These are phyloP conservation scores for Esox niger DNA, from an alignment of 2,113 vertebrate genomes.

Conservation along the genomic window DNA sequence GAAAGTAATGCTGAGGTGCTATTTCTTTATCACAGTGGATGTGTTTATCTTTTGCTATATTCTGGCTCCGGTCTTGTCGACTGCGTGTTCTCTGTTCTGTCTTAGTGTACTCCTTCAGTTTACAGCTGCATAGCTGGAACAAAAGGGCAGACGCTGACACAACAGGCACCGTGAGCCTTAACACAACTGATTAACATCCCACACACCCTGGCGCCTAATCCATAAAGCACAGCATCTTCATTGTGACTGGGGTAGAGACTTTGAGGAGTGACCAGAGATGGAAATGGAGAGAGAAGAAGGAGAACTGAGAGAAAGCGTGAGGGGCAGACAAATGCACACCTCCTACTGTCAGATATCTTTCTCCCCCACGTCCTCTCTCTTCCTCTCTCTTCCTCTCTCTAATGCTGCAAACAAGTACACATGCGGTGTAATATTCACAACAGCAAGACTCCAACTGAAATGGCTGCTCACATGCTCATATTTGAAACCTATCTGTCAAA, in stretches of 20 bases:
- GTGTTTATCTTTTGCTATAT: not conserved
- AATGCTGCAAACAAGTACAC: too few relatives aligned
- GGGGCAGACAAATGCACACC: constrained; percentile 38
- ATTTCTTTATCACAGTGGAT: too few relatives aligned
- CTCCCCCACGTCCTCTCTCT: constrained; percentile 1
- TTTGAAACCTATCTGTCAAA: too few relatives aligned
- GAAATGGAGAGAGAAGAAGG: not conserved
- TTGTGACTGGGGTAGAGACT: constrained; percentile 16
- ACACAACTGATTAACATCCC: constrained; percentile 4
- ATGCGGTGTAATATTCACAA: too few relatives aligned
- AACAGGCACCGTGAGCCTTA: not conserved
- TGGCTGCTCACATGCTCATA: too few relatives aligned
- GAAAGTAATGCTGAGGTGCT: too few relatives aligned
- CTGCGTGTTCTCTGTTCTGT: not conserved
- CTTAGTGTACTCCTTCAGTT: not conserved
- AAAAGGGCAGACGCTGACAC: constrained; percentile 1
- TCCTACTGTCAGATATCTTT: constrained; percentile 48
- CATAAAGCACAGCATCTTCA: constrained; percentile 14
- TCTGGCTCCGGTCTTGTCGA: not conserved
- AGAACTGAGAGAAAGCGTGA: constrained; percentile 20
- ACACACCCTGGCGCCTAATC: constrained; percentile 4
- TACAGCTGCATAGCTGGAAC: constrained; percentile 1
- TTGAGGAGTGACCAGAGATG: constrained; percentile 5
- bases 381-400: constrained; percentile 11
- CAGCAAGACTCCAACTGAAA: too few relatives aligned